phyloP scores from a whole-genome alignment of 2,888 invertebrate genomes.

The Thecocarcelia acutangulata region DNA sequence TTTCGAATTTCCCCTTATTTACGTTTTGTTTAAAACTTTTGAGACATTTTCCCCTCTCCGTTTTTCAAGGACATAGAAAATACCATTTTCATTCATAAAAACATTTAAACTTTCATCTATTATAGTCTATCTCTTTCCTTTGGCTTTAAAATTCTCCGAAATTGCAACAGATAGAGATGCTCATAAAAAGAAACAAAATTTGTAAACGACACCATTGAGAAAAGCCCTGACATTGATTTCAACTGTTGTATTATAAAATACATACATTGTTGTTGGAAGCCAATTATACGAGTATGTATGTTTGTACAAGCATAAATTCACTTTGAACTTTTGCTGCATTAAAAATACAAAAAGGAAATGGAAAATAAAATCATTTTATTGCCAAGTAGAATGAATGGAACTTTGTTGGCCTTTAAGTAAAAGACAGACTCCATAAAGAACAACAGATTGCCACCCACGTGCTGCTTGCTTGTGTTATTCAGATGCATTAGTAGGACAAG shows the following conservation, averaged over 20 bases:
- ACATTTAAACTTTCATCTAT: slow-evolving; percentile 14
- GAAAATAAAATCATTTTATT: slow-evolving; percentile 26
- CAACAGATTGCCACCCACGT: slow-evolving; percentile 1
- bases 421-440: background rate
- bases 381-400: slow-evolving; percentile 15
- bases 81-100: slow-evolving; percentile 65
- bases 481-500: background rate
- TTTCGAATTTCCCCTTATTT: slow-evolving; percentile 52
- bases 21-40: slow-evolving; percentile 4
- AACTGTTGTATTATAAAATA: background rate
- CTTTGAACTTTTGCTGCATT: background rate
- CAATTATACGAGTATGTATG: no score
- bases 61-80: slow-evolving; percentile 26
- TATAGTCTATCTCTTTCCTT: background rate
- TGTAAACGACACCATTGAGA: background rate
- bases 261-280: background rate
- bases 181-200: background rate
- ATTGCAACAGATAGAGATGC: slow-evolving; percentile 24
- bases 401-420: background rate
- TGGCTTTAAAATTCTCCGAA: background rate
- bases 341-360: background rate
- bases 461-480: background rate
- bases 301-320: background rate
- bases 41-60: background rate
- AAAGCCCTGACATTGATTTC: slow-evolving; percentile 19